Percentiles rank a stretch among this genome's conserved stretches.
Evolutionary conservation across 2,888 invertebrate genomes (phyloP).

Genomic region (Phengaris alcon): DNA sequence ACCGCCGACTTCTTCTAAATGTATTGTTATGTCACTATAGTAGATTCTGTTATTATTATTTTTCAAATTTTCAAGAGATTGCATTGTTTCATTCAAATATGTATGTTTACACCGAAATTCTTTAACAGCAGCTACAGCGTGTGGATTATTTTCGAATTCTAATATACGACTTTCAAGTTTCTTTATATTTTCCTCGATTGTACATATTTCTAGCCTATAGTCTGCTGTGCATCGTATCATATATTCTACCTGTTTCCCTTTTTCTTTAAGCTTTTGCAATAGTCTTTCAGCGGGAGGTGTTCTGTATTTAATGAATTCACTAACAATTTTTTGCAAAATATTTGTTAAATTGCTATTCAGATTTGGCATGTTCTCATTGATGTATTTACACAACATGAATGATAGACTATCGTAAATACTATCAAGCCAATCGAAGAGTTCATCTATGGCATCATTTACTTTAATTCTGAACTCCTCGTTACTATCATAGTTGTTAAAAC

Average conservation of each 20-base stretch:
- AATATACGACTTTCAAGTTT: conserved; percentile 58
- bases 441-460: conserved; percentile 48
- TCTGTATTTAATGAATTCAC: conserved; percentile 49
- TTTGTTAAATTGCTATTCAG: conserved; percentile 56
- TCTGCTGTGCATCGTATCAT: conserved; percentile 56
- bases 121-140: conserved; percentile 57
- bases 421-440: conserved; percentile 63
- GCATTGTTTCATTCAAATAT: conserved; percentile 56
- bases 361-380: conserved; percentile 52
- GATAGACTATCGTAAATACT: conserved; percentile 60
- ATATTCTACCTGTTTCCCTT: conserved; percentile 52
- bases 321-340: conserved; percentile 62
- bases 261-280: conserved; percentile 52
- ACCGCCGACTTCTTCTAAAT: conserved; percentile 45
- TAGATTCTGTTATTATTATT: conserved; percentile 51
- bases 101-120: conserved; percentile 60
- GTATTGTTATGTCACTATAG: conserved; percentile 44
- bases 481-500: conserved; percentile 49
- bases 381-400: conserved; percentile 53
- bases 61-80: conserved; percentile 58
- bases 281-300: conserved; percentile 47
- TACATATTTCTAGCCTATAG: conserved; percentile 61
- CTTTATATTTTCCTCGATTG: conserved; percentile 59
- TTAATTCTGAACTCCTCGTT: conserved; percentile 53
- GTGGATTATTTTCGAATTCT: conserved; percentile 52